Evolutionary conservation across 2,797 vertebrate genomes (phyloP).

Genomic region (Sarcoramphus papa): DNA sequence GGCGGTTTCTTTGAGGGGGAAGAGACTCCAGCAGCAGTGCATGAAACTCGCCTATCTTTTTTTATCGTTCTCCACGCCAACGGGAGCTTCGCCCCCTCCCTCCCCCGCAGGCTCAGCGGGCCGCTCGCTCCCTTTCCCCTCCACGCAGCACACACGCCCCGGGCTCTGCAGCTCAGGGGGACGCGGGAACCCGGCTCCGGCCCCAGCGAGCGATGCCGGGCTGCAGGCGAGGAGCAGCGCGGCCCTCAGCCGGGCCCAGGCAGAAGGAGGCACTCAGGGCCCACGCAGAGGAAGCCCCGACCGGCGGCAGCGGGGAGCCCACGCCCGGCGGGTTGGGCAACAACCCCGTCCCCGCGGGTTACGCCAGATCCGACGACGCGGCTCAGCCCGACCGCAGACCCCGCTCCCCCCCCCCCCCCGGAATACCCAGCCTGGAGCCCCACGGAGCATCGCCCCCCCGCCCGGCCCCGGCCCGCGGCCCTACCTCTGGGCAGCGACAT

Average conservation of each 20-base stretch:
- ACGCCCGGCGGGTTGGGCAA: not conserved
- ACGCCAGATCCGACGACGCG: not conserved
- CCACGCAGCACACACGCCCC: not conserved
- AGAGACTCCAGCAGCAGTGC: not conserved
- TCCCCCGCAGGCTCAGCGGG: not conserved
- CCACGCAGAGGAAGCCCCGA: not conserved
- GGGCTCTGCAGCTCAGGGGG: not conserved
- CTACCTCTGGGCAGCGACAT: constrained; percentile 72
- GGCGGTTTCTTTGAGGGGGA: accelerated
- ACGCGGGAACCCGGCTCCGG: not conserved
- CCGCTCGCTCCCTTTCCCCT: not conserved
- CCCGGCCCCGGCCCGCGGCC: not conserved
- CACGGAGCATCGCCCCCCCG: not conserved
- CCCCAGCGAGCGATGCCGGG: not conserved
- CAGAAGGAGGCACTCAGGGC: not conserved
- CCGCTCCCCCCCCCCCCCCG: no score
- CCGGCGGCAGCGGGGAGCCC: not conserved
- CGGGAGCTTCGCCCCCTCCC: not conserved
- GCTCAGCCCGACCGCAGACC: not conserved
- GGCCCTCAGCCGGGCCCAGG: not conserved
- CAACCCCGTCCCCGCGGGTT: not conserved
- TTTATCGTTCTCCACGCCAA: not conserved
- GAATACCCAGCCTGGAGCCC: not conserved
- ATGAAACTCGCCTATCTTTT: accelerated
- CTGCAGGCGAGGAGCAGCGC: not conserved